Evolutionary conservation across 2,888 invertebrate species (phyloP).

Genomic region (Criorhina ranunculi): DNA sequence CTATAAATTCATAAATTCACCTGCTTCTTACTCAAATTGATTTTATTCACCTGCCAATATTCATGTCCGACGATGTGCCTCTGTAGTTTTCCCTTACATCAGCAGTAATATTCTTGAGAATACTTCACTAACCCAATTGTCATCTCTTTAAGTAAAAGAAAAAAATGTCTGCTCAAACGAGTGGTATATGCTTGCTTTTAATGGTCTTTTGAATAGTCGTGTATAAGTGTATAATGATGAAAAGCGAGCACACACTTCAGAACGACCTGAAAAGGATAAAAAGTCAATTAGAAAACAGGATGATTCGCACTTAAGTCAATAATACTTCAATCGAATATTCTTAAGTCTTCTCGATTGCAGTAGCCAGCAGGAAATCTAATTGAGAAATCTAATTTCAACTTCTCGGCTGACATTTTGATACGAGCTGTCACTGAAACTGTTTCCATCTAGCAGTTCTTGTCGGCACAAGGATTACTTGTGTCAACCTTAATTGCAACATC

Average conservation of each 20-base stretch:
- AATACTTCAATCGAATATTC: constrained; percentile 29
- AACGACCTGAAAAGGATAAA: constrained; percentile 35
- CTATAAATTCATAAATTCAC: constrained; percentile 10
- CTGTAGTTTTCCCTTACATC: constrained; percentile 9
- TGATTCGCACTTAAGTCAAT: constrained; percentile 58
- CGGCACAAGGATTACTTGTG: constrained; percentile 39
- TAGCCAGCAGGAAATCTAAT: constrained; percentile 29
- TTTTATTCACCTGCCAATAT: constrained; percentile 18
- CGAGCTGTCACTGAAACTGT: constrained; percentile 32
- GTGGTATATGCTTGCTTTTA: neutral
- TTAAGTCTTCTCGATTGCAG: constrained; percentile 4
- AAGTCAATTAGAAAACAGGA: constrained; percentile 41
- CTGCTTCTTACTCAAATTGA: constrained; percentile 13
- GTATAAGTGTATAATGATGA: constrained; percentile 49
- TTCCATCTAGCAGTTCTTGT: neutral
- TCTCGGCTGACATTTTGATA: constrained; percentile 19
- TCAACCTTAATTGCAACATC: constrained; percentile 56
- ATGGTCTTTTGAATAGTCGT: constrained; percentile 17
- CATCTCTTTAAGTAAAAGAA: neutral
- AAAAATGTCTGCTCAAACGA: neutral
- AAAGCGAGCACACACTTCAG: constrained; percentile 34
- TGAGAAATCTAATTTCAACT: constrained; percentile 46
- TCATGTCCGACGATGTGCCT: neutral
- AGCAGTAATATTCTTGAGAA: constrained; percentile 32
- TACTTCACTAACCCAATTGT: constrained; percentile 35